Percentiles rank a stretch among this genome's conserved stretches.
phyloP scores from a whole-genome alignment of 2,888 invertebrate genomes.

The Flexamia atlantica region DNA sequence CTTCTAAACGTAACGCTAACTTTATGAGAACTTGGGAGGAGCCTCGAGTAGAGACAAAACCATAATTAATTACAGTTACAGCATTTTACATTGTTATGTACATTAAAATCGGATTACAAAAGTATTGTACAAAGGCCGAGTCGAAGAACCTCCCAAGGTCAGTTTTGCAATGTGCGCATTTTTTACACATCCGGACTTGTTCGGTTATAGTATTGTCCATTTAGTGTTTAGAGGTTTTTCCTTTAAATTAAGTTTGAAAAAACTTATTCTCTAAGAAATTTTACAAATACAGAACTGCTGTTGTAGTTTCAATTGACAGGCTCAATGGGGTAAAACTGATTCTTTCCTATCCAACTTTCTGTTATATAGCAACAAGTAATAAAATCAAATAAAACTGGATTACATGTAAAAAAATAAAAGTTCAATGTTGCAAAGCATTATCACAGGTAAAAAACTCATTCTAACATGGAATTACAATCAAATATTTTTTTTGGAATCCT shows the following conservation, averaged over 20 bases:
- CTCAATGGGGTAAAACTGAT: neutral
- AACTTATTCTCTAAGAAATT: conserved; percentile 6
- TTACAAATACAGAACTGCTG: conserved; percentile 21
- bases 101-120: conserved; percentile 55
- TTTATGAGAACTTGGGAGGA: conserved; percentile 6
- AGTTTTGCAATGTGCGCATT: conserved; percentile 41
- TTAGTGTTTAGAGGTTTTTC: conserved; percentile 20
- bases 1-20: conserved; percentile 41
- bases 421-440: too few relatives aligned
- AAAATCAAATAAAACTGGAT: too few relatives aligned
- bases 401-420: too few relatives aligned
- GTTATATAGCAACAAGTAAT: too few relatives aligned
- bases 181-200: conserved; percentile 39
- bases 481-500: too few relatives aligned
- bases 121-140: conserved; percentile 48
- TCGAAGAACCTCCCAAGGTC: conserved; percentile 21
- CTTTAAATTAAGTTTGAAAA: conserved; percentile 5
- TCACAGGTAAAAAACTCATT: too few relatives aligned
- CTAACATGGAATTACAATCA: too few relatives aligned
- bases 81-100: conserved; percentile 58
- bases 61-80: conserved; percentile 54
- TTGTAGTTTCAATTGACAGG: neutral
- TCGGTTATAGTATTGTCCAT: conserved; percentile 45
- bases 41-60: conserved; percentile 22
- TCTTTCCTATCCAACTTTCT: neutral